phyloP scores from a whole-genome alignment of 2,113 vertebrate species.

The Chrysochloris asiatica region DNA sequence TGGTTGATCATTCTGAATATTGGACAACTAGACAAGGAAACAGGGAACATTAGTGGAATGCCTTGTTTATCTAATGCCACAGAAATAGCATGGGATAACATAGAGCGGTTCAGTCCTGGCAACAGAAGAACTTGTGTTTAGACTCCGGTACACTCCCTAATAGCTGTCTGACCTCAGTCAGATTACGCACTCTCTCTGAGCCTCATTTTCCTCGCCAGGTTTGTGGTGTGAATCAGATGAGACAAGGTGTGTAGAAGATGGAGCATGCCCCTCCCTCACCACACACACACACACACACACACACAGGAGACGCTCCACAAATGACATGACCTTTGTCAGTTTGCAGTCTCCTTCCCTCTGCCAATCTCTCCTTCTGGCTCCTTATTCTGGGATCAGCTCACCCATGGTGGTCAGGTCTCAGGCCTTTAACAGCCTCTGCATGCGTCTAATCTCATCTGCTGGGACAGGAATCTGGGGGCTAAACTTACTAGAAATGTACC shows the following conservation, averaged over 20 bases:
- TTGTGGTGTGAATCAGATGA: background rate
- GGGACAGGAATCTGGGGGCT: background rate
- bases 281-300: background rate
- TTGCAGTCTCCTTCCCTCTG: background rate
- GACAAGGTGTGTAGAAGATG: background rate
- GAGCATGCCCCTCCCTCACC: background rate
- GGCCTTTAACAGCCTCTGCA: background rate
- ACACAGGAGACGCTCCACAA: background rate
- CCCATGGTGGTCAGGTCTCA: background rate
- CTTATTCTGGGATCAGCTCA: background rate
- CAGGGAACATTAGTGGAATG: background rate
- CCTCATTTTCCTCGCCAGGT: background rate
- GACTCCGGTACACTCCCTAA: background rate
- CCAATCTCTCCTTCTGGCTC: background rate
- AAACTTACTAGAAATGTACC: background rate
- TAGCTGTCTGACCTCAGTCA: background rate
- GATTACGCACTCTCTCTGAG: slow-evolving; percentile 11
- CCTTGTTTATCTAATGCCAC: background rate
- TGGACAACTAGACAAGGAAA: background rate
- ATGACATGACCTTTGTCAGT: background rate
- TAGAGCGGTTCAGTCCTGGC: background rate
- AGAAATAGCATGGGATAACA: background rate
- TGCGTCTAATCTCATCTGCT: background rate
- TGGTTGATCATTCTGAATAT: background rate
- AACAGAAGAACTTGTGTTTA: background rate